A percentile compares a stretch with the other conserved stretches of the same genome.
phyloP scores from a whole-genome alignment of 2,888 invertebrate genomes.

The Callyntrura sp. region DNA sequence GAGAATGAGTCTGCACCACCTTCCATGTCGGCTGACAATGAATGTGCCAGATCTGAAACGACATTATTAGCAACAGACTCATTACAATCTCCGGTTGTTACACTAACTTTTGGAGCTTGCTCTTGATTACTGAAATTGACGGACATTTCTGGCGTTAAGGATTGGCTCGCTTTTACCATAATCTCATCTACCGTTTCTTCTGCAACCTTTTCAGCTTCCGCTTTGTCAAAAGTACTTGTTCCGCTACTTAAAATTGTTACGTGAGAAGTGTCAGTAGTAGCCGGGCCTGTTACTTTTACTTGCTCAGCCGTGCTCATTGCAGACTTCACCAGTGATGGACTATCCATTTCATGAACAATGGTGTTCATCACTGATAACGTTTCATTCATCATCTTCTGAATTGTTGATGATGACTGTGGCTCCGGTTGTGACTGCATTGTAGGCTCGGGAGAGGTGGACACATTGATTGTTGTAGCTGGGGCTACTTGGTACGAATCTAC shows the following conservation, averaged over 20 bases:
- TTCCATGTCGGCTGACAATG: slow-evolving; percentile 46
- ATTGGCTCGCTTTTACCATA: slow-evolving; percentile 72
- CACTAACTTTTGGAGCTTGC: slow-evolving; percentile 68
- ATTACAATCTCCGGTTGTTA: slow-evolving; percentile 47
- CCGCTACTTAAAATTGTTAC: slow-evolving; percentile 74
- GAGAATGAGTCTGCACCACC: slow-evolving; percentile 68
- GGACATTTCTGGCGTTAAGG: slow-evolving; percentile 58
- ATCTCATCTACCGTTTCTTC: slow-evolving; percentile 81
- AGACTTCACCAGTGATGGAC: slow-evolving; percentile 71
- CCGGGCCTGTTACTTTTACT: background rate
- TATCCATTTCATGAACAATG: slow-evolving; percentile 80
- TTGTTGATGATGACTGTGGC: slow-evolving; percentile 66
- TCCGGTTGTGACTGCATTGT: too few species aligned
- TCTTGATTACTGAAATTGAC: slow-evolving; percentile 52
- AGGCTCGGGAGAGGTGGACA: background rate
- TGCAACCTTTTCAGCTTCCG: slow-evolving; percentile 80
- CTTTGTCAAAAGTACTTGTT: slow-evolving; percentile 66
- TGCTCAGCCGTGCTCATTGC: slow-evolving; percentile 48
- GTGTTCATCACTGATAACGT: slow-evolving; percentile 82
- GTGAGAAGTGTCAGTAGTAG: background rate
- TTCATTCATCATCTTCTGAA: slow-evolving; percentile 82
- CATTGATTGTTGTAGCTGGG: slow-evolving; percentile 57
- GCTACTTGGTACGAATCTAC: background rate
- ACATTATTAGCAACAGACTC: background rate
- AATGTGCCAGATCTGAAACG: slow-evolving; percentile 46